Percentiles rank a stretch among this genome's conserved stretches.
Conservation (phyloP, 2,888 invertebrate species). For the Melolontha melolontha region DNA sequence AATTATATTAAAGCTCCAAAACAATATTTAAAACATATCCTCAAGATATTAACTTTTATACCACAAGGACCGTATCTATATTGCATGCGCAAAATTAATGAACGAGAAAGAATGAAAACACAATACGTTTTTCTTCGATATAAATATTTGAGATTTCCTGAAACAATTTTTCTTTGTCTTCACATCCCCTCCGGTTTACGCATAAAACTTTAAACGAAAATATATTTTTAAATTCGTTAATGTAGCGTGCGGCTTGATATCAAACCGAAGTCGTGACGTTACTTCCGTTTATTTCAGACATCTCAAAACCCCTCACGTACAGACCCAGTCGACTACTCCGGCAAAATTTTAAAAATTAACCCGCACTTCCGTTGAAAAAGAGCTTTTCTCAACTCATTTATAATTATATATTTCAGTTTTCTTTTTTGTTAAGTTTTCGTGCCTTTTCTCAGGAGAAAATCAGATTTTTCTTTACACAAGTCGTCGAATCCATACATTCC, state of each 20-base stretch:
- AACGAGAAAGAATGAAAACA: not conserved
- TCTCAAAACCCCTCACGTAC: conserved; percentile 34
- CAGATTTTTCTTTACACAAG: conserved; percentile 10
- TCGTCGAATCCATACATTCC: conserved; percentile 36
- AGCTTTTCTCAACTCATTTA: conserved; percentile 36
- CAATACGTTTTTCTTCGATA: conserved; percentile 21
- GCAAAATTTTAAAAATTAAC: conserved; percentile 52
- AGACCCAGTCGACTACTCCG: conserved; percentile 32
- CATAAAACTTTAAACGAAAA: conserved; percentile 55
- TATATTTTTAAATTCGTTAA: conserved; percentile 62
- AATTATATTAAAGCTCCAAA: too few relatives aligned
- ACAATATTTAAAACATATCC: too few relatives aligned
- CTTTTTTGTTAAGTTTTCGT: conserved; percentile 11
- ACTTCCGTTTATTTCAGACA: conserved; percentile 45
- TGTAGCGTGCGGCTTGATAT: conserved; percentile 60
- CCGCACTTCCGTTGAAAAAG: conserved; percentile 40
- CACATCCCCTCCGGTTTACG: conserved; percentile 26
- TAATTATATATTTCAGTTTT: conserved; percentile 41
- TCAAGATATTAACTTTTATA: too few relatives aligned
- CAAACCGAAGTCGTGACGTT: conserved; percentile 54
- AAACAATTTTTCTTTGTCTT: conserved; percentile 40
- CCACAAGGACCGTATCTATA: too few relatives aligned
- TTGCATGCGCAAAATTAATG: too few relatives aligned
- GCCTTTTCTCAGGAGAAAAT: conserved; percentile 6
- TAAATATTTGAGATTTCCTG: conserved; percentile 38